Conservation (phyloP, 2,888 invertebrate genomes). For the Polia nebulosa region DNA sequence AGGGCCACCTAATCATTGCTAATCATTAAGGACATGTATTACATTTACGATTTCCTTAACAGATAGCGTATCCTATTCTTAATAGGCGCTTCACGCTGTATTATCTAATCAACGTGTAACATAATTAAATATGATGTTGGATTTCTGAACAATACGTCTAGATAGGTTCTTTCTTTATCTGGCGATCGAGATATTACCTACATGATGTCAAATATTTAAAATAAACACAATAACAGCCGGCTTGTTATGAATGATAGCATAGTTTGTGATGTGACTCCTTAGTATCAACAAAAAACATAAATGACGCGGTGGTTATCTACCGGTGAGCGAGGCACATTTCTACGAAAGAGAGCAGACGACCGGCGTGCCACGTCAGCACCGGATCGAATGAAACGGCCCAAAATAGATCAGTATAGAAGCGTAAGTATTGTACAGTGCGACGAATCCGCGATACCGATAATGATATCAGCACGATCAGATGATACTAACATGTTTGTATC, state of each 20-base stretch:
- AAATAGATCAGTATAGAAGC: constrained; percentile 75
- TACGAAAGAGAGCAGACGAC: constrained; percentile 73
- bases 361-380: constrained; percentile 70
- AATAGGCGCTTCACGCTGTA: constrained; percentile 47
- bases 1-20: constrained; percentile 70
- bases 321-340: constrained; percentile 66
- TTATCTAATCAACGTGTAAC: constrained; percentile 70
- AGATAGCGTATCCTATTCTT: constrained; percentile 70
- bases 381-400: constrained; percentile 74
- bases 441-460: constrained; percentile 69
- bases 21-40: constrained; percentile 73
- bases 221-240: constrained; percentile 64
- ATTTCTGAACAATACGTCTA: constrained; percentile 29
- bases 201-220: constrained; percentile 60
- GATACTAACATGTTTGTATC: constrained; percentile 51
- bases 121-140: constrained; percentile 55
- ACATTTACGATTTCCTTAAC: constrained; percentile 76
- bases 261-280: constrained; percentile 65
- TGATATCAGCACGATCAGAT: constrained; percentile 66
- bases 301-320: constrained; percentile 57
- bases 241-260: constrained; percentile 69
- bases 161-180: constrained; percentile 44
- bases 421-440: constrained; percentile 73
- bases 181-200: constrained; percentile 49
- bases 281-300: constrained; percentile 63